These are phyloP conservation scores for Eulemur macaco DNA, from an alignment of 2,113 vertebrate species.

Conservation along the genomic window DNA sequence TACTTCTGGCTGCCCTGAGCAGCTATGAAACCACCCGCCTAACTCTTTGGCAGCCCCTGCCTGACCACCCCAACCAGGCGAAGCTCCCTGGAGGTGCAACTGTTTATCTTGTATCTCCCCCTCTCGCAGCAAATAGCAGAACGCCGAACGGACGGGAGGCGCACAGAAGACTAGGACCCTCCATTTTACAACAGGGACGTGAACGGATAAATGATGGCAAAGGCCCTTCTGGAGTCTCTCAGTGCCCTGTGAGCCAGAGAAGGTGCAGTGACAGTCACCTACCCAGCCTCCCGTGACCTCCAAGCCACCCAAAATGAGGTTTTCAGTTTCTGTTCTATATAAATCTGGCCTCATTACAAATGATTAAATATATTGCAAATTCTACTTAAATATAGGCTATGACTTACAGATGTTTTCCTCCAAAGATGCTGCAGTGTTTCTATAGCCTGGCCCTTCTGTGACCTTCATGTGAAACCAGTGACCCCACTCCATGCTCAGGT, in stretches of 20 bases:
- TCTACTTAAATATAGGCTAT: background rate
- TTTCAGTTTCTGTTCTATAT: background rate
- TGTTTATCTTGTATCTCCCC: accelerated
- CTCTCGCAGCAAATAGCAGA: background rate
- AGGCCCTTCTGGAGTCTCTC: background rate
- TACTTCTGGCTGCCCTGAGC: constrained; percentile 29
- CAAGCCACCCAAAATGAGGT: background rate
- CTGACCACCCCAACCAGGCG: background rate
- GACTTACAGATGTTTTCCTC: background rate
- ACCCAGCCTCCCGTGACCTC: background rate
- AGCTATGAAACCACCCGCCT: background rate
- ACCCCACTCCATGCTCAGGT: background rate
- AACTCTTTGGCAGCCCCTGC: background rate
- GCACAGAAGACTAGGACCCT: background rate
- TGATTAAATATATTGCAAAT: background rate
- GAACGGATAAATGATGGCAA: background rate
- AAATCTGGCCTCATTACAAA: constrained; percentile 5
- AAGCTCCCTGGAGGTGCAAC: background rate
- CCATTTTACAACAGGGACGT: background rate
- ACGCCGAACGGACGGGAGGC: background rate
- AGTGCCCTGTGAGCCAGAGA: background rate
- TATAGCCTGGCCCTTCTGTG: background rate
- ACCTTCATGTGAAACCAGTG: background rate
- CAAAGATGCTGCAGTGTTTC: background rate
- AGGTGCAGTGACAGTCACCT: background rate